phyloP scores from a whole-genome alignment of 2,113 vertebrate genomes.

The Solea senegalensis region DNA sequence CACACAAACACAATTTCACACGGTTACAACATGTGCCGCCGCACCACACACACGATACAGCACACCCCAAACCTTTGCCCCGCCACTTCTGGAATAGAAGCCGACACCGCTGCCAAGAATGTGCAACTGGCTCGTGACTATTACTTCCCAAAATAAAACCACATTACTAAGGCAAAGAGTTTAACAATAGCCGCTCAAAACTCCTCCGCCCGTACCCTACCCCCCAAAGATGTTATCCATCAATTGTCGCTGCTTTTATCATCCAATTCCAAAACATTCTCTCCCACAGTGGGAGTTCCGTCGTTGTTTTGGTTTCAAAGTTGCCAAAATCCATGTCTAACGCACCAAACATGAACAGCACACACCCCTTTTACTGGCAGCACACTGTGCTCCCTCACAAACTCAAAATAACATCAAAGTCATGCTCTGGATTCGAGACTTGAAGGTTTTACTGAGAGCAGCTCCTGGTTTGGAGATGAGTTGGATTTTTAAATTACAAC shows the following conservation, averaged over 20 bases:
- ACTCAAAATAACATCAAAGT: constrained; percentile 72
- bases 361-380: constrained; percentile 50
- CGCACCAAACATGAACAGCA: constrained; percentile 13
- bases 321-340: constrained; percentile 44
- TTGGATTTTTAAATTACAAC: constrained; percentile 42
- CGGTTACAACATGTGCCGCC: neutral
- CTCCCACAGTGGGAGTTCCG: constrained; percentile 25
- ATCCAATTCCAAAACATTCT: neutral
- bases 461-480: constrained; percentile 34
- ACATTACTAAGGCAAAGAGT: constrained; percentile 14
- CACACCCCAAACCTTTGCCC: neutral
- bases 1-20: constrained; percentile 47
- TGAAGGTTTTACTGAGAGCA: constrained; percentile 44
- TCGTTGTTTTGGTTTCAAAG: constrained; percentile 62
- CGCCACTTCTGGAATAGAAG: constrained; percentile 55
- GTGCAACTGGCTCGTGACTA: constrained; percentile 59
- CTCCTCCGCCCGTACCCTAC: neutral
- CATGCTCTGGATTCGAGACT: constrained; percentile 60
- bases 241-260: constrained; percentile 9
- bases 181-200: constrained; percentile 9
- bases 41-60: constrained; percentile 3
- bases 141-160: constrained; percentile 59
- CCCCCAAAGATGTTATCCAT: constrained; percentile 20
- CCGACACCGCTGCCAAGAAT: constrained; percentile 34
- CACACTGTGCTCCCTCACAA: constrained; percentile 38